Evolutionary conservation across 2,888 invertebrate genomes (phyloP).

Genomic region (Drosophila phalerata): DNA sequence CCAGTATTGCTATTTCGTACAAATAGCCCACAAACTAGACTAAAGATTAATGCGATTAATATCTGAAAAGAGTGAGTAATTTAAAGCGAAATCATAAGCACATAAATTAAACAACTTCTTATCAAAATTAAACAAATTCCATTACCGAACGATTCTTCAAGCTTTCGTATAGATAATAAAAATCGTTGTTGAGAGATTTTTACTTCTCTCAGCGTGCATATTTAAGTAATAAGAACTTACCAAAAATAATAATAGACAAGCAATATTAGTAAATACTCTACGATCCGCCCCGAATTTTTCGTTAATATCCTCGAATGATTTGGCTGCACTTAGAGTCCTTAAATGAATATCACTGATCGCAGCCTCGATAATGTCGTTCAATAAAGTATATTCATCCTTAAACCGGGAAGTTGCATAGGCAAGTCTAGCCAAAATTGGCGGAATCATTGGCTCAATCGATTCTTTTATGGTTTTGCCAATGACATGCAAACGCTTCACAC

Average conservation of each 20-base stretch:
- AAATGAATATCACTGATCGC: slow-evolving; percentile 23
- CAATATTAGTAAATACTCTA: slow-evolving; percentile 87
- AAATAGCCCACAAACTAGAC: slow-evolving; percentile 7
- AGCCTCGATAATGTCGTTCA: slow-evolving; percentile 2
- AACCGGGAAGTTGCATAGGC: background rate
- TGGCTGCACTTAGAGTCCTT: background rate
- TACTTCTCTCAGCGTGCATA: no score
- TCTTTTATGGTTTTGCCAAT: slow-evolving; percentile 2
- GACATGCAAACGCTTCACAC: background rate
- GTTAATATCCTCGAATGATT: slow-evolving; percentile 30
- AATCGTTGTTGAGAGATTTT: no score
- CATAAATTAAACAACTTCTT: no score
- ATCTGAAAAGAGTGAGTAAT: slow-evolving; percentile 13
- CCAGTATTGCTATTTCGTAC: slow-evolving; percentile 6
- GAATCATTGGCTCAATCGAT: background rate
- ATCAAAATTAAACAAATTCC: no score
- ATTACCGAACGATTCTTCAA: no score
- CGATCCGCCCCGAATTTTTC: slow-evolving; percentile 11
- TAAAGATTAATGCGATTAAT: slow-evolving; percentile 3
- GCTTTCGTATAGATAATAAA: no score
- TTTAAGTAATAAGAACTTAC: slow-evolving; percentile 81
- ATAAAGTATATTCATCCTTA: background rate
- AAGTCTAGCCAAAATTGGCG: slow-evolving; percentile 9
- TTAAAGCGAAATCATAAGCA: no score
- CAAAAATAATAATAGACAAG: slow-evolving; percentile 90